Base-by-base conservation (phyloP, 1,140 invertebrate species). In the Macrobrachium rosenbergii region DNA sequence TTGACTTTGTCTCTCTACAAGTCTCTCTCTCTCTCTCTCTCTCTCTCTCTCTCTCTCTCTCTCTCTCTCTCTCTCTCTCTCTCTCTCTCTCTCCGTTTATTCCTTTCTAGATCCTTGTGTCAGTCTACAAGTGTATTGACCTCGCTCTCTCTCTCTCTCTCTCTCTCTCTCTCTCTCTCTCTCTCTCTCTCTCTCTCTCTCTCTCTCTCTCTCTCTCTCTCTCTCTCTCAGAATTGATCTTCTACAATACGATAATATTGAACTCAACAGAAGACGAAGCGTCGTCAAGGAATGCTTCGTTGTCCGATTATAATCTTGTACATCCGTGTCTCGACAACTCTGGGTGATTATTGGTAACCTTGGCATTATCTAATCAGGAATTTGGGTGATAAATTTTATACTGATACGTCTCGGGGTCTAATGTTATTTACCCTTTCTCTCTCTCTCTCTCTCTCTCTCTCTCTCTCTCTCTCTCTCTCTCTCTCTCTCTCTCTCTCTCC, bases 21-120 rank as follows among this genome's bases (percentile, higher is more conserved):
- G n/a, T n/a, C n/a, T n/a, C n/a, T n/a, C n/a, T n/a, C n/a, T n/a
- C n/a, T n/a, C n/a, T n/a, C n/a, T n/a, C n/a, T n/a, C n/a, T n/a
- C n/a, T n/a, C n/a, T n/a, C n/a, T n/a, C n/a, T n/a, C n/a, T n/a
- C n/a, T n/a, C n/a, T n/a, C n/a, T n/a, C n/a, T n/a, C n/a, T 28
- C 23, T 81, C 59, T 81, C 78, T 81, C 59, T 63, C 59, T 81
- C 23, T 81, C 59, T 81, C 78, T 81, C 78, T 81, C 58, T 81
- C 58, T 81, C 58, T 63, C 58, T 81, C 59, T 81, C 6, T 75
- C 6, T 75, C 72, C 21, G 6, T 75, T 28, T 75, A 19, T 75
- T 5, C 60, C 21, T 28, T 75, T n/a, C 28, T 28, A 5, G 19
- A n/a, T 75, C 6, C 21, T 28, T 75, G 5, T 75, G 19, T 23